These are phyloP conservation scores for Clarias fuscus DNA, from an alignment of 2,797 vertebrate genomes.

Conservation along the genomic window DNA sequence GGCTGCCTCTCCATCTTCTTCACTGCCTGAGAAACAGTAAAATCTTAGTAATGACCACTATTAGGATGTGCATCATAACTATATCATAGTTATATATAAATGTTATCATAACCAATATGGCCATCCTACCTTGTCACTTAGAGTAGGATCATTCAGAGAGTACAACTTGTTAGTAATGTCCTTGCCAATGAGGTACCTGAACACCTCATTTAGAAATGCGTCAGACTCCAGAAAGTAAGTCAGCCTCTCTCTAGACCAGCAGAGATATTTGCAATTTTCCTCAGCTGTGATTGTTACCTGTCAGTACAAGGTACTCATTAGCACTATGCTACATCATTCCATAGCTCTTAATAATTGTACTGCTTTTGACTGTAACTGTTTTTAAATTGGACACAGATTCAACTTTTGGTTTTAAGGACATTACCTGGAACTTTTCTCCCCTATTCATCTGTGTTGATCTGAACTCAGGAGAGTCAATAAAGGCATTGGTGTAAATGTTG, in stretches of 20 bases:
- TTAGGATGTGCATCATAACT: neutral
- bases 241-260: constrained; percentile 94
- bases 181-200: constrained; percentile 95
- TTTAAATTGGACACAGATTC: neutral
- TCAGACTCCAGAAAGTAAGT: constrained; percentile 95
- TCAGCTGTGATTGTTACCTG: constrained; percentile 94
- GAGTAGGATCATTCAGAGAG: constrained; percentile 93
- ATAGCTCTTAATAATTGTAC: neutral
- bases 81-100: neutral
- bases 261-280: constrained; percentile 91
- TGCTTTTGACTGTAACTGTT: neutral
- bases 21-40: constrained; percentile 73
- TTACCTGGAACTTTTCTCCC: constrained; percentile 97
- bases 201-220: constrained; percentile 93
- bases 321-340: neutral
- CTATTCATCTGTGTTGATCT: constrained; percentile 93
- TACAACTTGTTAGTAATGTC: constrained; percentile 99
- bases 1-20: constrained; percentile 91
- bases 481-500: constrained; percentile 96
- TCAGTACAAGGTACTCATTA: neutral
- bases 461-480: constrained; percentile 98
- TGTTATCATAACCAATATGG: neutral
- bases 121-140: constrained; percentile 91
- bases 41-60: constrained; percentile 13
- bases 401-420: neutral